A percentile compares a stretch with the other conserved stretches of the same genome.
Evolutionary conservation across 2,888 invertebrate genomes (phyloP).

Genomic region (Zygogramma bicolorata): DNA sequence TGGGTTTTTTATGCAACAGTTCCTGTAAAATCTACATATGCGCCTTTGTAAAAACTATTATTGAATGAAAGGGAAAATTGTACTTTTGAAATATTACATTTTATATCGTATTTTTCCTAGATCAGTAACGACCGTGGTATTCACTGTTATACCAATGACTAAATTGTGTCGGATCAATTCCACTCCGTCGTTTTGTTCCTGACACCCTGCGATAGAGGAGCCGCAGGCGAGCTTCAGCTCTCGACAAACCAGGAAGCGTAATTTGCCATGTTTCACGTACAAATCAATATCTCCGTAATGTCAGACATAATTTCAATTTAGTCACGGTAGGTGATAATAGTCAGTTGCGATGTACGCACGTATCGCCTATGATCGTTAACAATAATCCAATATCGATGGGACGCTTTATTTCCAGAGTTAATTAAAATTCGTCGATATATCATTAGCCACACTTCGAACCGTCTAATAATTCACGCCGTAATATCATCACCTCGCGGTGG

Average conservation of each 20-base stretch:
- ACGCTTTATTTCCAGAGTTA: constrained; percentile 27
- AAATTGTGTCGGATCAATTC: too few species aligned
- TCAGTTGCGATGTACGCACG: background rate
- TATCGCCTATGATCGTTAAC: constrained; percentile 2
- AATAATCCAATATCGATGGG: constrained; percentile 12
- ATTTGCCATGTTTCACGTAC: background rate
- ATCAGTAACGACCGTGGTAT: too few species aligned
- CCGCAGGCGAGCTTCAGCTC: background rate
- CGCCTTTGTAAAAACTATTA: too few species aligned
- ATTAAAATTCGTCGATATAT: constrained; percentile 43
- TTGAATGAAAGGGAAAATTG: too few species aligned
- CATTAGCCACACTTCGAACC: constrained; percentile 51
- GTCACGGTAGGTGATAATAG: constrained; percentile 3
- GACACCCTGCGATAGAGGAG: too few species aligned
- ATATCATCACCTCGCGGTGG: constrained; percentile 58
- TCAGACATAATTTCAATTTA: constrained; percentile 1
- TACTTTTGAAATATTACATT: too few species aligned
- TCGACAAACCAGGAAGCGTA: background rate
- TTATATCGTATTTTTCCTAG: too few species aligned
- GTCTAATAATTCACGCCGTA: constrained; percentile 57
- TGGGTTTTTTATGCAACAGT: too few species aligned
- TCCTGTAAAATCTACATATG: too few species aligned
- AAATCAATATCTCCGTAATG: background rate
- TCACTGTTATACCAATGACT: too few species aligned
- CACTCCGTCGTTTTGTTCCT: too few species aligned